Evolutionary conservation across 2,797 vertebrate genomes (phyloP), one percentile per base, ranked within the genome.

Genomic region (Aphelocoma californica): DNA sequence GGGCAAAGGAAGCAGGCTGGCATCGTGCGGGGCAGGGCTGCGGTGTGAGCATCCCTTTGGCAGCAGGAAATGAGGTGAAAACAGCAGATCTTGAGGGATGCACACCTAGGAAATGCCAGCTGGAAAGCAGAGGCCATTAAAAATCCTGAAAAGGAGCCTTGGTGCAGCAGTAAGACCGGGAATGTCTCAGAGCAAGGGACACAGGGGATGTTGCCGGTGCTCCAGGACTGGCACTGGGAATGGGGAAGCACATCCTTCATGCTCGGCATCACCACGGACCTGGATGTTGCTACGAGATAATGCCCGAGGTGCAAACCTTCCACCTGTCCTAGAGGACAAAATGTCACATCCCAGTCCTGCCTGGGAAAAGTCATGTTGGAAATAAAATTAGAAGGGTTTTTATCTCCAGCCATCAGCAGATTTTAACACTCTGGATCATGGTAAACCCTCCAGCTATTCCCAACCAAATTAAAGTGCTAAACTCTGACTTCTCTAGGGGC

Each of bases 1-100:
- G 85, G 95, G 95, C 56, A 25, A 34, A 94, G 93, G 92, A 95
- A 90, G 87, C 82, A 91, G 83, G 90, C 0, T 67, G 81, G 23
- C 80, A 57, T 17, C 10, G 1, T 3, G 28, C 2, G 51, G 34
- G 53, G 74, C 7, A 9, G 29, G 36, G 28, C 29, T 48, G 81
- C 12, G 51, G 81, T 19, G 42, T 3, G 15, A 56, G 15, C 60
- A 18, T 40, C 36, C 38, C 26, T 44, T 7, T 24, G 23, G 28
- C 40, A 14, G 57, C 31, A 14, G 1, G 1, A 29, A 61, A 20
- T 0, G 2, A 86, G 56, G 31, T 16, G 42, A 19, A 19, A 9
- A 34, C 42, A 29, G n/a, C 12, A 32, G 8, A 32, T 19, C 51
- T 7, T 26, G 28, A 56, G 53, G 73, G 54, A 60, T 31, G 74